Base-by-base conservation (phyloP, 2,113 vertebrate genomes). In the Hypanus sabinus region DNA sequence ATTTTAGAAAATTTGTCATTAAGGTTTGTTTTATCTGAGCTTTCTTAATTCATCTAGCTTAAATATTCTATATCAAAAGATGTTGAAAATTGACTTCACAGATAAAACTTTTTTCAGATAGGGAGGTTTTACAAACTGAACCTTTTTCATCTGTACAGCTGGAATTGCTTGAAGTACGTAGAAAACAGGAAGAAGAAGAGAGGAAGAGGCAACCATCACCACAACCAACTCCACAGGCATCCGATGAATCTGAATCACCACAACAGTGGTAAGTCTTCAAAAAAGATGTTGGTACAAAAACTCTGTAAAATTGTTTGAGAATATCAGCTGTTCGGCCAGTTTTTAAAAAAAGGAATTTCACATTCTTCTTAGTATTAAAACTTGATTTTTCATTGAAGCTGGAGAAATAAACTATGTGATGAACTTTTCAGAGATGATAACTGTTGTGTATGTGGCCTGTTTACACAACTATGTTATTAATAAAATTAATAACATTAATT, bases 151-250 rank as follows among this genome's bases (percentile, higher is more conserved):
- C 20, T 73, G 75, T 55, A 12, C 95, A 98, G 98, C 94, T 98
- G 98, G 98, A 99, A 95, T 96, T 99, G 96, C 95, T 99, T 97
- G 98, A 99, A 96, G 98, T 99, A 95, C 97, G 98, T 96, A 97
- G 98, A 96, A 97, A 96, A 94, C 98, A 99, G 95, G 98, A 99
- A 96, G 98, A 99, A 80, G 98, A 99, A 94, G 98, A 99, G 95
- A 95, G 97, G 94, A 98, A 97, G 96, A 97, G 98, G 94, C 97
- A 97, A 95, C 97, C 98, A 0, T 96, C 97, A 12, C 98, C 98
- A 0, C 98, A 98, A 94, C 96, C 96, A 0, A 95, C 96, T 94
- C 95, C 96, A 0, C 97, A 96, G 76, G 96, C 95, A 88, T 96
- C 96, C 20, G 97, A 98, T 94, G 97, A 98, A 36, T 77, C 95